phyloP scores from a whole-genome alignment of 2,113 vertebrate species.

The Sus scrofa region DNA sequence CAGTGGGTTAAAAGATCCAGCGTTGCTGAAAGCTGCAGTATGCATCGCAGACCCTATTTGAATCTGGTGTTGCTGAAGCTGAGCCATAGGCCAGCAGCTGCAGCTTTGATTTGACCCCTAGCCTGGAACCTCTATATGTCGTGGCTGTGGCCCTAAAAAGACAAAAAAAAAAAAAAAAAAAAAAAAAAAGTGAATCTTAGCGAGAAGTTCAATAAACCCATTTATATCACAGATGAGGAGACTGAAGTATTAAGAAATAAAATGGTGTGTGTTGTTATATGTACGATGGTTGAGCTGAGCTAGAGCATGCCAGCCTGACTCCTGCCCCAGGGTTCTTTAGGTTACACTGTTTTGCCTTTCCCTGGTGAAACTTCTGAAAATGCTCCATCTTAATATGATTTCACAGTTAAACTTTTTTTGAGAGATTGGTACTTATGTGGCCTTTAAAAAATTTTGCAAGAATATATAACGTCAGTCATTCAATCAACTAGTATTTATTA shows the following conservation, averaged over 20 bases:
- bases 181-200: neutral
- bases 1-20: too few relatives aligned
- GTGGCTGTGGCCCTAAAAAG: too few relatives aligned
- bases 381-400: neutral
- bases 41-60: too few relatives aligned
- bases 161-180: slow-evolving; percentile 32
- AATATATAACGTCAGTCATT: neutral
- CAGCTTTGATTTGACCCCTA: too few relatives aligned
- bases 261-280: rapidly evolving
- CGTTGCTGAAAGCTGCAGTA: too few relatives aligned
- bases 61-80: too few relatives aligned
- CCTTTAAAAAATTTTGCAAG: neutral
- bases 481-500: neutral
- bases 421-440: neutral
- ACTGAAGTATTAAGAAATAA: neutral
- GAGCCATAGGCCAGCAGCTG: too few relatives aligned
- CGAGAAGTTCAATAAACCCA: neutral
- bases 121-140: too few relatives aligned
- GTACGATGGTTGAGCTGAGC: neutral
- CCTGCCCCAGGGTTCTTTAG: neutral
- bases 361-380: neutral
- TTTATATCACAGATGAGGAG: neutral
- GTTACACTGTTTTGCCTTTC: neutral
- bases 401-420: neutral
- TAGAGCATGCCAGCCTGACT: neutral